A percentile compares a stretch with the other conserved stretches of the same genome.
Conservation (phyloP, 2,888 invertebrate species). For the Caenorhabditis sinica region DNA sequence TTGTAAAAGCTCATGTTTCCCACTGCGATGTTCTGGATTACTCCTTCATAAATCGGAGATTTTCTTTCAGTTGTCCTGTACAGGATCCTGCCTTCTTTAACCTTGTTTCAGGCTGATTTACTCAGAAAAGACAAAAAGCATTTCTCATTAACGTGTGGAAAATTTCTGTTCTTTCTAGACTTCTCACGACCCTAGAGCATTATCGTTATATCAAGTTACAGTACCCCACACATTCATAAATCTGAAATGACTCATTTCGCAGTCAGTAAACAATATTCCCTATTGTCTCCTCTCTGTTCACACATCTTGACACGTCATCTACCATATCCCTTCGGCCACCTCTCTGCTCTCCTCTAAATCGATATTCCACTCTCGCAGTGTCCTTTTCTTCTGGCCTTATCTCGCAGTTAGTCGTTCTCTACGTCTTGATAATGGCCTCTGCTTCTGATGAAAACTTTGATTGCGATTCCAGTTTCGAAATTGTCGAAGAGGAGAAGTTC, state of each 20-base stretch:
- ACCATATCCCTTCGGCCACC: background rate
- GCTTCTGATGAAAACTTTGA: conserved; percentile 1
- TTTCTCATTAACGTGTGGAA: too few relatives aligned
- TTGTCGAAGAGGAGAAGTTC: conserved; percentile 5
- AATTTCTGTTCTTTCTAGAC: too few relatives aligned
- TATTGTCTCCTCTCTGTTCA: background rate
- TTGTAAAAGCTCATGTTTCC: too few relatives aligned
- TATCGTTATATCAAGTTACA: too few relatives aligned
- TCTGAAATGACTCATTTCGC: background rate
- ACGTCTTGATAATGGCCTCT: background rate
- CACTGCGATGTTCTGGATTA: too few relatives aligned
- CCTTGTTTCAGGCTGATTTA: too few relatives aligned
- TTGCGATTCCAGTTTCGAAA: conserved; percentile 25
- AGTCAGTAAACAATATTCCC: background rate
- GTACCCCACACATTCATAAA: too few relatives aligned
- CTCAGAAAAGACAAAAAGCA: too few relatives aligned
- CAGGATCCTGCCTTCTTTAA: too few relatives aligned
- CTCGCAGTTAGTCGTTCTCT: background rate
- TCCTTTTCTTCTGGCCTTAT: background rate
- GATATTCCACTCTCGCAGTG: background rate
- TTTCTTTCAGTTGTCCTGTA: too few relatives aligned
- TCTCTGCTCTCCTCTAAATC: background rate
- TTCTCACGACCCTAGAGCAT: too few relatives aligned
- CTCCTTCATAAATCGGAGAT: too few relatives aligned
- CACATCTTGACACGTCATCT: background rate